A percentile compares a stretch with the other conserved stretches of the same genome.
Evolutionary conservation across 2,888 invertebrate genomes (phyloP).

Genomic region (Drosophila multiciliata): DNA sequence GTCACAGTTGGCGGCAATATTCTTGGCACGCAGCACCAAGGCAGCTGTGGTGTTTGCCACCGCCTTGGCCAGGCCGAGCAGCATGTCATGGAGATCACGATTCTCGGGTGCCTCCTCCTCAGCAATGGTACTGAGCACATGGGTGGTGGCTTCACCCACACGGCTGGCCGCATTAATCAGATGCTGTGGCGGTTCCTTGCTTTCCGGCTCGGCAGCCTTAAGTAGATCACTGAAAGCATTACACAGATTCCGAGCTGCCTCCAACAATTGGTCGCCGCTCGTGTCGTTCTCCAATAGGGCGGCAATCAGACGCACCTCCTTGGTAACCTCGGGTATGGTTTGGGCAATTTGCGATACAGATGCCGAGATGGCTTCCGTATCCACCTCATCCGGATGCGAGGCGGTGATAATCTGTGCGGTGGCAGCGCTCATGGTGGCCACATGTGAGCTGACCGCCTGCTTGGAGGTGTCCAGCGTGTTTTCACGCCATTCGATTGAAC

Average conservation of each 20-base stretch:
- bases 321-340: slow-evolving; percentile 98
- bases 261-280: slow-evolving; percentile 93
- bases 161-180: slow-evolving; percentile 97
- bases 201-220: slow-evolving; percentile 97
- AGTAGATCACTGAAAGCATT: slow-evolving; percentile 97
- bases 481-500: slow-evolving; percentile 97
- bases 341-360: slow-evolving; percentile 98
- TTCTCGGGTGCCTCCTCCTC: slow-evolving; percentile 95
- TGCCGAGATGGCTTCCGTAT: slow-evolving; percentile 97
- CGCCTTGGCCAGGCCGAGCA: slow-evolving; percentile 96
- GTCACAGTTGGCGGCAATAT: slow-evolving; percentile 95
- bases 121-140: slow-evolving; percentile 96
- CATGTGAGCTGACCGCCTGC: slow-evolving; percentile 97
- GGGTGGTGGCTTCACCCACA: slow-evolving; percentile 98
- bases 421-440: slow-evolving; percentile 99
- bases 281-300: slow-evolving; percentile 96
- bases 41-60: slow-evolving; percentile 99
- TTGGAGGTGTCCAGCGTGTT: slow-evolving; percentile 97
- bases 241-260: slow-evolving; percentile 96
- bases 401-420: slow-evolving; percentile 99
- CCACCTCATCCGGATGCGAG: slow-evolving; percentile 94
- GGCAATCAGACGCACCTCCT: slow-evolving; percentile 92
- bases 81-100: slow-evolving; percentile 94
- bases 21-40: slow-evolving; percentile 97
- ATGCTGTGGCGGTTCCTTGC: slow-evolving; percentile 96